These are phyloP conservation scores for Rhagologus leucostigma DNA, from an alignment of 2,113 vertebrate genomes.

Conservation along the genomic window DNA sequence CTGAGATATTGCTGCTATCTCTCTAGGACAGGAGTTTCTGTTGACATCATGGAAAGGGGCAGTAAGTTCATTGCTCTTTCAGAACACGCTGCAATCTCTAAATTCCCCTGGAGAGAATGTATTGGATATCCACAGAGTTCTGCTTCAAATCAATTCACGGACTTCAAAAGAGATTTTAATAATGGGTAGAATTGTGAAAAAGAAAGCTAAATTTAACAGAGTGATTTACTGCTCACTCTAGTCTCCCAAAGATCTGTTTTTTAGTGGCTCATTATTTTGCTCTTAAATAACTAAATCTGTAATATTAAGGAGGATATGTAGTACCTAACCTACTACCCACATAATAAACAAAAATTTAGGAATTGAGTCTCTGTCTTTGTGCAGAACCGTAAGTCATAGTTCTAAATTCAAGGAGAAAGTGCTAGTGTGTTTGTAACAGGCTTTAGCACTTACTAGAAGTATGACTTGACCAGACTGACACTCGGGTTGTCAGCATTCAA, in stretches of 20 bases:
- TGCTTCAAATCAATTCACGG: constrained; percentile 26
- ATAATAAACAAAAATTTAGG: background rate
- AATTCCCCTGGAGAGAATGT: background rate
- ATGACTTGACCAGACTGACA: background rate
- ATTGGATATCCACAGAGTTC: background rate
- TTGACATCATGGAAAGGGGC: background rate
- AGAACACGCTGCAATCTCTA: background rate
- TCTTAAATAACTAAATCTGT: background rate
- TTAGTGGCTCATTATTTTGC: background rate
- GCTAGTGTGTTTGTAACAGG: background rate
- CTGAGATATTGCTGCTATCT: background rate
- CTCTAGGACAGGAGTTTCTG: background rate
- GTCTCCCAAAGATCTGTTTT: background rate
- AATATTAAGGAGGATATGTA: background rate
- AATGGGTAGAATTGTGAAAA: background rate
- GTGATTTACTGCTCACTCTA: background rate
- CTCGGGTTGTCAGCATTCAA: background rate
- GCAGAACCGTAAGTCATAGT: background rate
- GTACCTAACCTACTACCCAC: background rate
- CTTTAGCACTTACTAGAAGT: background rate
- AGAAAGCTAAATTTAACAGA: background rate
- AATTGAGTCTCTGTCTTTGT: background rate
- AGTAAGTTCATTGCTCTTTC: background rate
- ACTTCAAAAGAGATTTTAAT: constrained; percentile 1
- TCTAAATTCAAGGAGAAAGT: background rate